These are phyloP conservation scores for Heterohyrax brucei DNA, from an alignment of 2,797 vertebrate genomes.

Conservation along the genomic window DNA sequence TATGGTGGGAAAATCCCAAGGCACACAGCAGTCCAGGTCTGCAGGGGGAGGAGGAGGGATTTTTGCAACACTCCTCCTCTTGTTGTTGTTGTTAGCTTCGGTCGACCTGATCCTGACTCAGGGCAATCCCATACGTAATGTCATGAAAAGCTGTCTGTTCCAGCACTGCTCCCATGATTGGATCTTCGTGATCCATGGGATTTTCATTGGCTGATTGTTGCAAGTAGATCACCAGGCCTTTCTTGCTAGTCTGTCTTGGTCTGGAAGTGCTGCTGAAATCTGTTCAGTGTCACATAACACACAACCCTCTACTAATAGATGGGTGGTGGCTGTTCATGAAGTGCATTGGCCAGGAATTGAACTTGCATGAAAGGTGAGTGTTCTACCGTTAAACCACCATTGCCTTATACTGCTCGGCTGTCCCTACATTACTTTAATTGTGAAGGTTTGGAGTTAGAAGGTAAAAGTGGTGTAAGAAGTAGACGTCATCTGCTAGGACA, in stretches of 20 bases:
- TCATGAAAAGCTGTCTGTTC: not conserved
- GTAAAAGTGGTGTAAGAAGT: not conserved
- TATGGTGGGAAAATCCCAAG: not conserved
- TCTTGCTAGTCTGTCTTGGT: not conserved
- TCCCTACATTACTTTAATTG: not conserved
- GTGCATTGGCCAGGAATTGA: not conserved
- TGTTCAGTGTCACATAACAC: not conserved
- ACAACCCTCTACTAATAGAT: not conserved
- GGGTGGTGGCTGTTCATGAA: not conserved
- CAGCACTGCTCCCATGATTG: not conserved
- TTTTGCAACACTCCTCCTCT: not conserved
- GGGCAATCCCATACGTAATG: not conserved
- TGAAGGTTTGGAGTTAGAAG: conserved; percentile 17
- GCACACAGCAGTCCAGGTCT: rapidly evolving
- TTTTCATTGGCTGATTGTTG: not conserved
- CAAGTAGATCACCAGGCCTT: not conserved
- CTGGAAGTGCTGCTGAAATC: not conserved
- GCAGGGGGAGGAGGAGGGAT: not conserved
- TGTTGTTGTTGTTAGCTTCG: not conserved
- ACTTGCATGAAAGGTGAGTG: not conserved
- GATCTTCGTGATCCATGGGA: not conserved
- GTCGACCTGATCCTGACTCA: not conserved
- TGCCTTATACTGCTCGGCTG: not conserved
- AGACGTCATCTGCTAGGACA: not conserved
- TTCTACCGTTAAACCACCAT: not conserved